Base-by-base conservation (phyloP, 2,113 vertebrate genomes). In the rabbit (Oryctolagus cuniculus) region DNA sequence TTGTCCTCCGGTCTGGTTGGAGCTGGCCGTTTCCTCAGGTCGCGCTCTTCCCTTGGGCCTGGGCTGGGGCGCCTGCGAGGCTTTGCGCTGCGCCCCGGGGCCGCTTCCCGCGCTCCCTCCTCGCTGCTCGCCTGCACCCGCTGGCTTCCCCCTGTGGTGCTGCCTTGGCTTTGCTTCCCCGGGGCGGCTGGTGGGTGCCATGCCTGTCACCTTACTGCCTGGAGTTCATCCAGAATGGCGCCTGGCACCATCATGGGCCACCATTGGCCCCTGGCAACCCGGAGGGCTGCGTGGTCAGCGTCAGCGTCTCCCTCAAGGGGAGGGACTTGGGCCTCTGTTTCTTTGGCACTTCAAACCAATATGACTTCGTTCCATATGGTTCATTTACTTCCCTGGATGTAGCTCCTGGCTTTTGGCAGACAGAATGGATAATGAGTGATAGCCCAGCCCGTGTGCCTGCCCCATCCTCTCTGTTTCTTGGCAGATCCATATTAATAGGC, bases 31-130 rank as follows among this genome's bases (percentile, higher is more conserved):
- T 21, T 29, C 67, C 80, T 66, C 49, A n/a, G 58, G 67, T 61
- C 4, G 1, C 27, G 9, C 53, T 21, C 9, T 22, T 22, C 2
- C n/a, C 8, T 4, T 11, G 67, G n/a, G 19, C 1, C 3, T 8
- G 19, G 13, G 21, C 11, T 12, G 4, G 27, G 5, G 3, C 6
- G 29, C 3, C n/a, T 64, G 72, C 49, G 49, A 91, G 55, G 34
- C 13, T 5, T 79, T 66, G 24, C 6, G 31, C 25, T 25, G 53
- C 6, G 12, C 7, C 58, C 12, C 0, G 22, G 15, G 38, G 38
- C 38, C 38, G 38, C 38, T 38, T 38, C 38, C 38, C 38, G 10
- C 53, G 15, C 16, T 70, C 49, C 49, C 11, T 24, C 69, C 77
- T 69, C 36, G 22, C 29, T 64, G 53, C 77, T 29, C 1, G 1